These are phyloP conservation scores for Atlantisia rogersi DNA, from an alignment of 2,113 vertebrate species.

Conservation along the genomic window DNA sequence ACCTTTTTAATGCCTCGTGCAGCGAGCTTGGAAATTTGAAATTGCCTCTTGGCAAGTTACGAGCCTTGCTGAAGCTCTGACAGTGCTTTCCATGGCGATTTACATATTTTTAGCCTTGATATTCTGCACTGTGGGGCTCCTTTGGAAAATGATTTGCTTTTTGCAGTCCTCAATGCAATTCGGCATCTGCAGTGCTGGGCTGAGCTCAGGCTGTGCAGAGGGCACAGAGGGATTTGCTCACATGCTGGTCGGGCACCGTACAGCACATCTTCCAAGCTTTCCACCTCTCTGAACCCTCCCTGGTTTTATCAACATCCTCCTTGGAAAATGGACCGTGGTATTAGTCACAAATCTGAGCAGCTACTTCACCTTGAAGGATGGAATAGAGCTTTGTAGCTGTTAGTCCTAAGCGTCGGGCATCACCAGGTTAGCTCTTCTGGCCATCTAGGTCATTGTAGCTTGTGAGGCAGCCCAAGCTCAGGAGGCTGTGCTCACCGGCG, in stretches of 20 bases:
- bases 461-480: not conserved
- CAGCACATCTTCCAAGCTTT: rapidly evolving
- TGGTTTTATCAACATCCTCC: rapidly evolving
- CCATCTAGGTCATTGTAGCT: rapidly evolving
- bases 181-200: not conserved
- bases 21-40: not conserved
- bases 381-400: not conserved
- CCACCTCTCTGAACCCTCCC: not conserved
- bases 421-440: not conserved
- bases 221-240: rapidly evolving
- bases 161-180: not conserved
- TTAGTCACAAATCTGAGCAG: not conserved
- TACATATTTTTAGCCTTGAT: conserved; percentile 10
- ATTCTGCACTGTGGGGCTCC: not conserved
- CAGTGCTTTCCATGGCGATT: not conserved
- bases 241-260: rapidly evolving
- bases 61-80: not conserved
- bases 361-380: not conserved
- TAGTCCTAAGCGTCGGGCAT: not conserved
- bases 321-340: rapidly evolving
- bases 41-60: conserved; percentile 33
- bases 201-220: not conserved
- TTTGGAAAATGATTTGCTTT: not conserved
- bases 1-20: conserved; percentile 57
- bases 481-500: rapidly evolving